These are phyloP conservation scores for Eupsilia transversa DNA, from an alignment of 2,888 invertebrate species.

Conservation along the genomic window DNA sequence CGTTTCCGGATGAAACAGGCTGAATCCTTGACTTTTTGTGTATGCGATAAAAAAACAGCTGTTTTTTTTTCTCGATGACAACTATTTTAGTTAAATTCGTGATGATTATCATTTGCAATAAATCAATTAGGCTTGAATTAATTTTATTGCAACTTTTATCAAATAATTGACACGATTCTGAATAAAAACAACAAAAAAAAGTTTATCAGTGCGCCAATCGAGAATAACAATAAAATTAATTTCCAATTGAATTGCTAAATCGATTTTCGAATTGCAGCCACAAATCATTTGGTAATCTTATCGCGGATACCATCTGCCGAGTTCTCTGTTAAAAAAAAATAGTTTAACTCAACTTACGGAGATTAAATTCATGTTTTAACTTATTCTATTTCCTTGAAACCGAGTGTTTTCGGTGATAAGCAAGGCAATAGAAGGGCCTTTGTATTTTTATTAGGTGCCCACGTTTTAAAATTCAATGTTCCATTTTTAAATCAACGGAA, in stretches of 20 bases:
- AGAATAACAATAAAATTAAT: constrained; percentile 55
- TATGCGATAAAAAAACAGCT: constrained; percentile 36
- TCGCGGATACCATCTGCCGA: constrained; percentile 64
- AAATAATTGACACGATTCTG: not conserved
- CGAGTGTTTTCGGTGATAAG: constrained; percentile 47
- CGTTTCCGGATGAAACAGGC: constrained; percentile 66
- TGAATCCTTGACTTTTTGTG: constrained; percentile 58
- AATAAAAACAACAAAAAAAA: constrained; percentile 21
- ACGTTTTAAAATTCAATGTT: too few relatives aligned
- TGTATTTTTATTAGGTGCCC: not conserved
- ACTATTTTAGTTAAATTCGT: not conserved
- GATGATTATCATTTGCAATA: constrained; percentile 16
- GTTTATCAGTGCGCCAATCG: constrained; percentile 18
- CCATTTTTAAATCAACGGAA: too few relatives aligned
- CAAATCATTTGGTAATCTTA: constrained; percentile 64
- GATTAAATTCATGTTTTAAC: constrained; percentile 48
- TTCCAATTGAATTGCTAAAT: constrained; percentile 52
- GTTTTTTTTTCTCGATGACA: constrained; percentile 12
- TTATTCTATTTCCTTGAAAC: constrained; percentile 38
- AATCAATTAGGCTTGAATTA: constrained; percentile 1
- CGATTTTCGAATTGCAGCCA: constrained; percentile 58
- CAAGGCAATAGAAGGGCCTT: constrained; percentile 3
- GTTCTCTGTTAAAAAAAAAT: constrained; percentile 13
- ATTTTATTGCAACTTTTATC: constrained; percentile 5
- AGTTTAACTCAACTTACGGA: not conserved